Base-by-base conservation (phyloP, 2,888 invertebrate genomes). In the Leptopterna dolabrata region DNA sequence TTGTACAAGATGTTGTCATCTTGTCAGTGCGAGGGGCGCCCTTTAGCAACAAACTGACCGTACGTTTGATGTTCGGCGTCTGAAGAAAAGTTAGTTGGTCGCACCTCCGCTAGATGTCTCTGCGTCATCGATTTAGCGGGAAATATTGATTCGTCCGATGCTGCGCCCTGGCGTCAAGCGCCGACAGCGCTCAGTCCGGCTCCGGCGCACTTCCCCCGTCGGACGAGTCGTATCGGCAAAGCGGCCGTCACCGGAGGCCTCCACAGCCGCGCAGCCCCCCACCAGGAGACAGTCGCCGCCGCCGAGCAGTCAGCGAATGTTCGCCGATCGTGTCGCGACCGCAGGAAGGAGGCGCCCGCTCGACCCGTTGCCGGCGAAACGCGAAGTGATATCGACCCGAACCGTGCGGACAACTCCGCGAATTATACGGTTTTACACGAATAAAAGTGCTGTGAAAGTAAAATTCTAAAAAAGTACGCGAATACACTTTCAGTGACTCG, bases 131-230 rank as follows among this genome's bases (percentile, higher is more conserved):
- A 76, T 41, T 30, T 41, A 41, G 73, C 30, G 30, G 41, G 4
- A 41, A 41, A 76, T 76, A 41, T 30, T 30, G 73, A 41, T 76
- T 76, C 73, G 73, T 6, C n/a, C 6, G 30, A 19, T 16, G 73
- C 73, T 76, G 73, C 30, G 73, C 73, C 30, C 73, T 30, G 36
- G 73, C 73, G 73, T n/a, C n/a, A n/a, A n/a, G 36, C 73, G 9
- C n/a, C 36, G 36, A 13, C 73, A 13, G 30, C 14, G 29, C 16
- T 19, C 73, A 76, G 73, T 76, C 4, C 73, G 36, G 19, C 73
- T 27, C 7, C n/a, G 30, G 30, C 41, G 41, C 36, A n/a, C 19
- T n/a, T n/a, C 1, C 63, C 24, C 63, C 24, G 4, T 7, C 2
- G 7, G 36, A 4, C 24, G 63, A 63, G 63, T 13, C 47, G 6